Evolutionary conservation across 2,888 invertebrate species (phyloP), one percentile per base, ranked within the genome.

Genomic region (Penaeus monodon): DNA sequence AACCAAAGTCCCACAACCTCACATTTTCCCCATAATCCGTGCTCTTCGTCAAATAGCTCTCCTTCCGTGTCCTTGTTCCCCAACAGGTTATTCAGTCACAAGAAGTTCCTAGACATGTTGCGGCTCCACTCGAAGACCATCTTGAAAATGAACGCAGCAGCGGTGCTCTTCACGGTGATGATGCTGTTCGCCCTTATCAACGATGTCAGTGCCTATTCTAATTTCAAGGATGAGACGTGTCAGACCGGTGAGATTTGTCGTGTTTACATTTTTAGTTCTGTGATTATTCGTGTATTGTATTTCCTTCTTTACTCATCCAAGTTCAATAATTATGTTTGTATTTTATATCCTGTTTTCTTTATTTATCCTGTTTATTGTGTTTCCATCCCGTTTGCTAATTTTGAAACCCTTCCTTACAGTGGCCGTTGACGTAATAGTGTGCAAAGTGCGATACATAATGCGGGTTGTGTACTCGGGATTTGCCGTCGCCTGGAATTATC

Each of bases 121-220:
- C 90, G 93, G 14, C 91, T 92, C 80, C 93, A 93, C 89, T 91
- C 93, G 17, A 91, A 92, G 86, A 93, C 93, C 10, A 91, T 93
- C 81, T 91, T 93, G 86, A 93, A 93, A 89, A 90, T 93, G 79
- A 92, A 92, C 88, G 91, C 92, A 7, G 92, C 92, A 3, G 90
- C 91, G 10, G 85, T 93, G 27, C 88, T 92, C 80, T 90, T 92
- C 64, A 70, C 92, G 4, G 78, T 92, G 10, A 91, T 91, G 17
- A 82, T 91, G 14, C 88, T 90, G 27, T 91, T 92, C 49, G 90
- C 91, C 17, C 63, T 90, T 10, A 84, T 91, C 49, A 91, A 91
- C 81, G 88, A 89, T 57, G 24, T 87, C 33, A 81, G 44, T 29
- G 90, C 91, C n/a, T 91, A 88, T 76, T 38, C 73, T 24, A 89